Conservation (phyloP, 2,797 vertebrate species). For the Falco peregrinus region DNA sequence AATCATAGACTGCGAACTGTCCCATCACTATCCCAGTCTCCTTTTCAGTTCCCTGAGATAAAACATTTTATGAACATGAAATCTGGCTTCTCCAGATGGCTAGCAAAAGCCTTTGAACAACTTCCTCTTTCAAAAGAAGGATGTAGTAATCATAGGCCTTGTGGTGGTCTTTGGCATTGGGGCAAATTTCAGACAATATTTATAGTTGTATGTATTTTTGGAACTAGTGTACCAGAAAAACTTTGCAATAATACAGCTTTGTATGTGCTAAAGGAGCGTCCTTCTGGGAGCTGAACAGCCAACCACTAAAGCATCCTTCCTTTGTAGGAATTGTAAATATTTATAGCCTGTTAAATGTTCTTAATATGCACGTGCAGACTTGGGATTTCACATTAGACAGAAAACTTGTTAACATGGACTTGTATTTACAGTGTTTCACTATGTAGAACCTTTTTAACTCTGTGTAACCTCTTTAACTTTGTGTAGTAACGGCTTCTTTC, state of each 20-base stretch:
- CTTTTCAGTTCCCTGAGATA: neutral
- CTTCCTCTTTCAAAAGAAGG: neutral
- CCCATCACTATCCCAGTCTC: neutral
- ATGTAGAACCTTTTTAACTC: neutral
- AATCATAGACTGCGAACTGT: neutral
- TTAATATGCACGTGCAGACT: neutral
- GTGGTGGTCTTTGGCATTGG: neutral
- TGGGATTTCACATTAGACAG: neutral
- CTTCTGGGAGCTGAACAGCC: neutral
- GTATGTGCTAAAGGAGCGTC: neutral
- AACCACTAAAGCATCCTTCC: neutral
- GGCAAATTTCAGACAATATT: neutral
- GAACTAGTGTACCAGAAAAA: neutral
- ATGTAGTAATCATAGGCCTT: neutral
- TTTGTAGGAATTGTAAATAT: neutral
- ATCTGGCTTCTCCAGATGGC: neutral
- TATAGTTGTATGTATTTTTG: neutral
- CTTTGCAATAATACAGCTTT: neutral
- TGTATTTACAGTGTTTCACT: neutral
- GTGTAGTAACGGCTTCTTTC: neutral
- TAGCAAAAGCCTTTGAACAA: neutral
- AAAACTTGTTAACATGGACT: neutral
- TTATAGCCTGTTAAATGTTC: neutral
- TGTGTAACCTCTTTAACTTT: too few relatives aligned
- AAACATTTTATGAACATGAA: neutral